Evolutionary conservation across 2,113 vertebrate genomes (phyloP).

Genomic region (Eira barbara): DNA sequence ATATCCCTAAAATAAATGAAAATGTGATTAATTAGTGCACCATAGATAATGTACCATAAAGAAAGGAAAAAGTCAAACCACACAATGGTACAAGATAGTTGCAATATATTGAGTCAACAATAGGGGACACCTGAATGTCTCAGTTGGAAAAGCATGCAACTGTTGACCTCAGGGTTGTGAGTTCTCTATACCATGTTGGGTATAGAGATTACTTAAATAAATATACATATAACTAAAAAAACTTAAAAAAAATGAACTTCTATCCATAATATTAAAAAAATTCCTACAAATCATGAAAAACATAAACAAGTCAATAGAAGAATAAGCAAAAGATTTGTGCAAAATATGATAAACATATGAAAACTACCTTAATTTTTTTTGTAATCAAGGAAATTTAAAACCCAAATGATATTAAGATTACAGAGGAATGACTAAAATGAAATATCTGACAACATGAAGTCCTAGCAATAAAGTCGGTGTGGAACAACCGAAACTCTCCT

Average conservation of each 20-base stretch:
- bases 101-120: neutral
- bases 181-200: neutral
- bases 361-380: neutral
- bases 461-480: neutral
- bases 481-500: neutral
- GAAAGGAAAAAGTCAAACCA: neutral
- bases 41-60: neutral
- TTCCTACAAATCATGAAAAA: neutral
- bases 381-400: neutral
- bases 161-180: neutral
- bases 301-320: neutral
- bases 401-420: neutral
- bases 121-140: neutral
- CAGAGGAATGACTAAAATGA: neutral
- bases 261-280: neutral
- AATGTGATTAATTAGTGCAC: neutral
- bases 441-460: neutral
- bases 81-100: neutral
- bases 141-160: neutral
- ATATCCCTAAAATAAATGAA: neutral
- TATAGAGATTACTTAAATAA: neutral
- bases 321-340: neutral
- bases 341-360: neutral
- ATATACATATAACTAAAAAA: neutral
- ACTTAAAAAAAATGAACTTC: neutral